Evolutionary conservation across 2,113 vertebrate species (phyloP).

Genomic region (Chaetodon auriga): DNA sequence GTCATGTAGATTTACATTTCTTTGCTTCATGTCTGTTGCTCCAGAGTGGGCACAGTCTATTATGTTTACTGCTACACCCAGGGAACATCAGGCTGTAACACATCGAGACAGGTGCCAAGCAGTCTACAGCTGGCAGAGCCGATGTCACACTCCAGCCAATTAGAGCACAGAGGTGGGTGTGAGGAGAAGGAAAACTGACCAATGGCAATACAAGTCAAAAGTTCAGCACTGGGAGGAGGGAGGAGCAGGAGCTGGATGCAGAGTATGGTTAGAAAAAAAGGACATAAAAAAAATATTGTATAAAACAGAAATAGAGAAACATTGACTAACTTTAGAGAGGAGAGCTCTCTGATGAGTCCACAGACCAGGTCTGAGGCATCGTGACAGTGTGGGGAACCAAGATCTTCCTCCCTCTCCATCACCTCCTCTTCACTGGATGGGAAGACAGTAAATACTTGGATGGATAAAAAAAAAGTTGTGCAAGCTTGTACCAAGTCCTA

Average conservation of each 20-base stretch:
- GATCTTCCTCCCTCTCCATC: constrained; percentile 7
- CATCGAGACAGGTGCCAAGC: constrained; percentile 19
- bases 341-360: constrained; percentile 89
- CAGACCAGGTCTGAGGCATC: constrained; percentile 84
- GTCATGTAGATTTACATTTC: not conserved
- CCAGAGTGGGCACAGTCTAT: not conserved
- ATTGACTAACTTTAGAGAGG: constrained; percentile 88
- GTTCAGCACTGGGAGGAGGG: constrained; percentile 12
- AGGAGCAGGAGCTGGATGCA: not conserved
- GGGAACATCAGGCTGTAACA: not conserved
- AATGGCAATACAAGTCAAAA: constrained; percentile 34
- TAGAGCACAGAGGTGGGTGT: constrained; percentile 31
- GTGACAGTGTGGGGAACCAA: constrained; percentile 8
- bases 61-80: not conserved
- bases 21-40: not conserved
- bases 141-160: constrained; percentile 35
- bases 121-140: constrained; percentile 30
- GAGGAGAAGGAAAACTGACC: constrained; percentile 8
- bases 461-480: not conserved
- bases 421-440: constrained; percentile 58
- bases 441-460: not conserved
- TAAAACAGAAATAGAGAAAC: not conserved
- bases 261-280: not conserved
- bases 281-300: not conserved
- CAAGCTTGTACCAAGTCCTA: not conserved